Evolutionary conservation across 2,113 vertebrate species (phyloP), one percentile per base, ranked within the genome.

Genomic region (Oncorhynchus tshawytscha): DNA sequence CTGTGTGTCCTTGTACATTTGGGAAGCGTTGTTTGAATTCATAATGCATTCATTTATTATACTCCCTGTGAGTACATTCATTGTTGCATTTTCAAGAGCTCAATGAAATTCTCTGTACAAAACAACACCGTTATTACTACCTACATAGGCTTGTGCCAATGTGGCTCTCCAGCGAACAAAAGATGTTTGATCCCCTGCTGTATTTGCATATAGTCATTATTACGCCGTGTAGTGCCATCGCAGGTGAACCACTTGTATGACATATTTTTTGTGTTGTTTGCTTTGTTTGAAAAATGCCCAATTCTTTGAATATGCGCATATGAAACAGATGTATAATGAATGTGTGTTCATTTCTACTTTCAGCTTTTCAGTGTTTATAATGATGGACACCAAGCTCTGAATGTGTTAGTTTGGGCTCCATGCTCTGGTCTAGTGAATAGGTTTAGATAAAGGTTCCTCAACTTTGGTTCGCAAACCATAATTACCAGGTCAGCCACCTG

Each of bases 221-320:
- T 84, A 91, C 88, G 45, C 86, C 70, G 76, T 31, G 48, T 20
- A 20, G 25, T 39, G 31, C 51, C 15, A 60, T 76, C 81, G 80
- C 74, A 78, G 80, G 76, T 79, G 71, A 85, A 85, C 77, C 77
- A 76, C 85, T 77, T 77, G 18, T 74, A 20, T 66, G 39, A 68
- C 34, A 31, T 77, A 20, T 76, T 24, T 62, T 77, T 59, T 84
- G 79, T 83, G 81, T 84, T 76, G 68, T 62, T 64, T 64, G 54
- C 13, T 66, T 66, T 66, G 12, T 54, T 29, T 71, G 80, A 84
- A 88, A 88, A 88, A 88, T 79, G 49, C 74, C 80, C 74, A 79
- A 75, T 74, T 81, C 75, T 82, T 81, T 92, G 86, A 90, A 85
- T 88, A 91, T 90, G 88, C 85, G 82, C 88, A 91, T 88, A 81